These are phyloP conservation scores for Idris sp. DNA, from an alignment of 1,140 invertebrate species.

Conservation along the genomic window DNA sequence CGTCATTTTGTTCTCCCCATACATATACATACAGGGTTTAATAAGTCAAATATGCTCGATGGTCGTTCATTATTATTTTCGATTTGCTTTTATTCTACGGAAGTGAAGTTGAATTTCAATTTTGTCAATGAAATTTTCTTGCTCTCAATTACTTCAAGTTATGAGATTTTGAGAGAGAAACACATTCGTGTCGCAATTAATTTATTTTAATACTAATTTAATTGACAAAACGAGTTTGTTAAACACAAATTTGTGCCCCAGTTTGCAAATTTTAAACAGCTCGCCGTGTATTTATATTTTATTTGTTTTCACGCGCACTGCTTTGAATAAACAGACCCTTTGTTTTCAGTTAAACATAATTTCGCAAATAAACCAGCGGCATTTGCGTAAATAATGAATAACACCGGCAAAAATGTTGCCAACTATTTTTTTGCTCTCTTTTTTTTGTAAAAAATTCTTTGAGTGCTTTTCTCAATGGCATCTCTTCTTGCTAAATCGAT, in stretches of 20 bases:
- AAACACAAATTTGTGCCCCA: too few species aligned
- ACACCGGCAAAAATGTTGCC: too few species aligned
- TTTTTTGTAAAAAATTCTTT: too few species aligned
- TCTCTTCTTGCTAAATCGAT: too few species aligned
- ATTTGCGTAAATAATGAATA: not conserved
- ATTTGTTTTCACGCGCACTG: too few species aligned
- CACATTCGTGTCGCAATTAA: not conserved
- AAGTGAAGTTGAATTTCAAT: constrained; percentile 44
- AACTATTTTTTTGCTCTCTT: not conserved
- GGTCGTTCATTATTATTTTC: constrained; percentile 46
- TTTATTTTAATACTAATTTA: not conserved
- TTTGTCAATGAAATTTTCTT: constrained; percentile 48
- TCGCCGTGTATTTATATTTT: too few species aligned
- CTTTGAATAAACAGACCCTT: not conserved
- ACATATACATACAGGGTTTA: constrained; percentile 33
- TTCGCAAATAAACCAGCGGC: not conserved
- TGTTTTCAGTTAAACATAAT: constrained; percentile 1
- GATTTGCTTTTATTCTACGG: constrained; percentile 43
- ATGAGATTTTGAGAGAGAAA: not conserved
- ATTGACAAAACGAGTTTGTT: too few species aligned
- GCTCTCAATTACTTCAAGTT: constrained; percentile 36
- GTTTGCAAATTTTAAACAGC: too few species aligned
- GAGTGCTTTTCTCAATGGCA: too few species aligned
- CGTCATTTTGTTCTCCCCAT: constrained; percentile 21
- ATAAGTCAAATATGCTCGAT: constrained; percentile 48